A percentile compares a stretch with the other conserved stretches of the same genome.
Conservation (phyloP, 1,140 invertebrate genomes). For the Callitettix versicolor region DNA sequence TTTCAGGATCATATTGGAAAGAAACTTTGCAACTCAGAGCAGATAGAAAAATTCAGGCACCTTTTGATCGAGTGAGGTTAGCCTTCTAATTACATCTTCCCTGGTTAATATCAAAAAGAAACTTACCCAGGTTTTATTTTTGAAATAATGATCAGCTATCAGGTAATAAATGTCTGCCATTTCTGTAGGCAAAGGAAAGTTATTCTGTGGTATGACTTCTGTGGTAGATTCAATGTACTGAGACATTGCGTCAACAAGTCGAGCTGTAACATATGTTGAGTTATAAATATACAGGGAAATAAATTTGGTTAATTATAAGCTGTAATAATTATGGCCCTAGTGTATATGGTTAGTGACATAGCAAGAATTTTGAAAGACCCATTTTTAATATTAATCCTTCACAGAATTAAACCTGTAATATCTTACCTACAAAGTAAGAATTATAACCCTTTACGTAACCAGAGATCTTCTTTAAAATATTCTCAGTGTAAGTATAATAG, state of each 20-base stretch:
- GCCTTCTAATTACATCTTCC: too few relatives aligned
- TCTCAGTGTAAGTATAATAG: too few relatives aligned
- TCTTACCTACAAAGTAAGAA: too few relatives aligned
- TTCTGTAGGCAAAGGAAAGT: slow-evolving; percentile 37
- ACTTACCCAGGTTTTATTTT: slow-evolving; percentile 60
- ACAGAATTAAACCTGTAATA: too few relatives aligned
- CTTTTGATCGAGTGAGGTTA: too few relatives aligned
- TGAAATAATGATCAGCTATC: slow-evolving; percentile 86
- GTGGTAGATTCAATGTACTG: slow-evolving; percentile 52
- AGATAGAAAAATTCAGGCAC: too few relatives aligned
- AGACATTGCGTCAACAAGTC: slow-evolving; percentile 40
- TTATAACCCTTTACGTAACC: too few relatives aligned
- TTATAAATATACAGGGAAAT: background rate
- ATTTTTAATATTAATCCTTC: too few relatives aligned
- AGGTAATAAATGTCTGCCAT: slow-evolving; percentile 75
- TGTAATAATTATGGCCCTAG: background rate
- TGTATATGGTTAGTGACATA: background rate
- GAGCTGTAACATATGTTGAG: slow-evolving; percentile 6
- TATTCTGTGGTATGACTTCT: slow-evolving; percentile 40
- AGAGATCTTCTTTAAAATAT: too few relatives aligned
- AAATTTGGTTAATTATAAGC: background rate
- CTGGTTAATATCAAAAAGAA: too few relatives aligned
- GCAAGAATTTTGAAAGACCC: background rate
- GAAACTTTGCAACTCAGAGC: too few relatives aligned
- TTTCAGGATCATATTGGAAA: too few relatives aligned